Conservation (phyloP, 2,797 vertebrate genomes). For the Parotocinclus haroldoi region DNA sequence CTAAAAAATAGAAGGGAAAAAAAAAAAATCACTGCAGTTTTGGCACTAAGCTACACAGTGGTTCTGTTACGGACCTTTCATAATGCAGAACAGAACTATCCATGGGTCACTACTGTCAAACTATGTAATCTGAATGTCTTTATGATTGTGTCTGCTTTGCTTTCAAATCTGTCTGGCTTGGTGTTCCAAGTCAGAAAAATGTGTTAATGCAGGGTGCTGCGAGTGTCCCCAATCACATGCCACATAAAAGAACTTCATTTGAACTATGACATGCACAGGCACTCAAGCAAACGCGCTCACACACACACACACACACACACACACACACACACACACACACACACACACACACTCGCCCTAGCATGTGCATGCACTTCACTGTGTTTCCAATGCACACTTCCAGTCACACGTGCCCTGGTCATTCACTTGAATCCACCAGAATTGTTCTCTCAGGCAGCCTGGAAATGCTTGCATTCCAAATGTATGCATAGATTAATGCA, state of each 20-base stretch:
- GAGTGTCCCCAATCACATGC: conserved; percentile 31
- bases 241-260: conserved; percentile 28
- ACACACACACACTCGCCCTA: conserved; percentile 10
- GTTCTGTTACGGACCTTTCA: conserved; percentile 34
- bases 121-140: conserved; percentile 27
- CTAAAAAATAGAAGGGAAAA: conserved; percentile 36
- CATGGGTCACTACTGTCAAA: conserved; percentile 5
- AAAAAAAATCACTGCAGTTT: conserved; percentile 47
- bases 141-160: conserved; percentile 10
- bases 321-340: conserved; percentile 23
- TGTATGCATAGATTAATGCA: conserved; percentile 42
- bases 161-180: conserved; percentile 13
- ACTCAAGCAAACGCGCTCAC: no score
- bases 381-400: conserved; percentile 10
- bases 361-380: conserved; percentile 31
- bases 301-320: conserved; percentile 21
- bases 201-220: neutral
- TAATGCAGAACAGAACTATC: conserved; percentile 37
- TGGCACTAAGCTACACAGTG: conserved; percentile 54
- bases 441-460: conserved; percentile 17
- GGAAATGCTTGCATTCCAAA: neutral
- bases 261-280: conserved; percentile 33
- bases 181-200: neutral
- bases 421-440: neutral
- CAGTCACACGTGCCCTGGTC: conserved; percentile 8